Conservation (phyloP, 64 coral and sea anemone genomes). For the Dendrophyllia cribrosa region DNA sequence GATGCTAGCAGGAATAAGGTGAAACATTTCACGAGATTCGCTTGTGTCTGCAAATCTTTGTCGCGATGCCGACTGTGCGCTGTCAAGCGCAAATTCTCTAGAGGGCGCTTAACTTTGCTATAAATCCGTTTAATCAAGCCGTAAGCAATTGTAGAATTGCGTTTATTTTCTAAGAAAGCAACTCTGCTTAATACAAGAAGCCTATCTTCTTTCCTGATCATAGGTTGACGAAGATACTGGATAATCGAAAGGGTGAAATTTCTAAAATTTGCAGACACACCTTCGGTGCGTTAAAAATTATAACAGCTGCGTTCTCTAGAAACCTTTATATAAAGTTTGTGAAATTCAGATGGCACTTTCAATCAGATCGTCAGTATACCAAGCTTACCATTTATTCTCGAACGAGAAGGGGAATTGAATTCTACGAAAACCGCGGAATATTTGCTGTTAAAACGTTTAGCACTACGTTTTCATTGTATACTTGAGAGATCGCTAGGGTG, state of each 20-base stretch:
- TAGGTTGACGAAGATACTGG: background rate
- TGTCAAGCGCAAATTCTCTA: background rate
- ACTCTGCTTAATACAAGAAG: background rate
- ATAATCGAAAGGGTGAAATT: background rate
- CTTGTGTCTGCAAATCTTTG: background rate
- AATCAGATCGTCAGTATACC: background rate
- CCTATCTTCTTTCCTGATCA: background rate
- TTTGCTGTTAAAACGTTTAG: background rate
- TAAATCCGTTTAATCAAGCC: background rate
- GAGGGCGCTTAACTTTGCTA: constrained; percentile 12
- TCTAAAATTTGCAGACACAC: background rate
- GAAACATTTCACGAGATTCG: background rate
- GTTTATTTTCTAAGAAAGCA: background rate
- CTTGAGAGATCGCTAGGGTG: background rate
- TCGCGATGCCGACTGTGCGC: background rate
- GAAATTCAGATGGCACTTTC: background rate
- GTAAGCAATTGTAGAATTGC: background rate
- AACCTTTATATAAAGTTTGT: background rate
- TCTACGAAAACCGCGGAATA: background rate
- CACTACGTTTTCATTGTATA: background rate
- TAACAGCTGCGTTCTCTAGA: background rate
- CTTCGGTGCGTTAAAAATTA: background rate
- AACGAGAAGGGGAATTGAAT: background rate
- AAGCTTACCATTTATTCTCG: background rate
- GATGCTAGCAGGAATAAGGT: constrained; percentile 59